Base-by-base conservation (phyloP, 2,113 vertebrate species). In the Hydropotes inermis region DNA sequence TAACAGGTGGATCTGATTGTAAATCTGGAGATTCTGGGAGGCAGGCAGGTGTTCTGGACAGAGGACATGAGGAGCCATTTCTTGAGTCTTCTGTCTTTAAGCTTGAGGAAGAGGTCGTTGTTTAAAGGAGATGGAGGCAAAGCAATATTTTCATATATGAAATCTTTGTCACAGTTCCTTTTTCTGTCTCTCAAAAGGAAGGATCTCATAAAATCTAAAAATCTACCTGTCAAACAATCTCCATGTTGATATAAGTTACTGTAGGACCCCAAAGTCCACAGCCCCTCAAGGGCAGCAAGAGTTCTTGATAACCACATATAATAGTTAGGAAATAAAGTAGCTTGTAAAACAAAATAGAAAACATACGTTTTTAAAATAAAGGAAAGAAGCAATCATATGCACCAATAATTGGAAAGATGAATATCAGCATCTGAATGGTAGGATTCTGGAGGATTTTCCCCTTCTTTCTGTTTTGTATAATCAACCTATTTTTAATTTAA, bases 401-500 rank as follows among this genome's bases (percentile, higher is more conserved):
- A 55, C 67, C 58, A 93, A 52, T 4, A 50, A 78, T 27, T 76
- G 33, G 47, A 92, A 64, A 50, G 58, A 84, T 19, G 27, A 12
- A 8, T 39, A 23, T 3, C 45, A 9, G 3, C n/a, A 17, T 27
- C 74, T 45, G 52, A 61, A 16, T 19, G 16, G 61, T 58, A 76
- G 64, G 60, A 93, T 91, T 88, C 39, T 52, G 43, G 12, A 12
- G 87, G 76, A 60, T 54, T 89, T 61, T 8, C 5, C 43, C 7
- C 30, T 95, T 79, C n/a, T 55, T 67, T 90, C 91, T 93, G 57
- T 45, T 93, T 83, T 61, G 60, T 93, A 64, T 36, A 93, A 64
- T 74, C 47, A 91, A 84, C 28, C 52, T 67, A 87, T 70, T 96
- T 96, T 95, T 87, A 88, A 94, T 89, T 21, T 89, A 78, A 89